phyloP scores from a whole-genome alignment of 2,113 vertebrate species.

The Todiramphus chloris region DNA sequence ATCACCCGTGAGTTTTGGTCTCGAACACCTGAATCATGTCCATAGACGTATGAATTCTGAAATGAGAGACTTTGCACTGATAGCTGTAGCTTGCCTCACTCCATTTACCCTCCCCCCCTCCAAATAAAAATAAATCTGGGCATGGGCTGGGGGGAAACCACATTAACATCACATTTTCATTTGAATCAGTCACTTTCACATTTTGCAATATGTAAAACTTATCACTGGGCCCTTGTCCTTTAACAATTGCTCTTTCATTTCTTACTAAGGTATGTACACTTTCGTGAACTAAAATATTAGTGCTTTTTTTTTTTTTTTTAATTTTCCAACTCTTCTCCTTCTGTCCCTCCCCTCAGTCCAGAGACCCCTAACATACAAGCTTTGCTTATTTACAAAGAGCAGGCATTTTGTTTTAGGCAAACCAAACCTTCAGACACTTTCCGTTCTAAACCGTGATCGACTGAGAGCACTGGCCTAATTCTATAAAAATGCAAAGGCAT shows the following conservation, averaged over 20 bases:
- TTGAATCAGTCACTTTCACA: not conserved
- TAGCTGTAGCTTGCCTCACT: slow-evolving; percentile 46
- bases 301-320: not conserved
- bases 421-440: not conserved
- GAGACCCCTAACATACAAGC: not conserved
- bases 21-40: not conserved
- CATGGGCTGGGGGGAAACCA: slow-evolving; percentile 45
- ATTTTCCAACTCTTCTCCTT: not conserved
- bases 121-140: not conserved
- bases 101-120: not conserved
- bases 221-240: slow-evolving; percentile 26
- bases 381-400: not conserved
- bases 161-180: slow-evolving; percentile 32
- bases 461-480: not conserved
- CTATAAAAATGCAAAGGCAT: not conserved
- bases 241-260: slow-evolving; percentile 69
- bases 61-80: not conserved
- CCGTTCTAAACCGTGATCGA: not conserved
- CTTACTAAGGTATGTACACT: slow-evolving; percentile 61
- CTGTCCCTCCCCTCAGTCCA: slow-evolving; percentile 36
- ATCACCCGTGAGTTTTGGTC: not conserved
- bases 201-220: slow-evolving; percentile 29
- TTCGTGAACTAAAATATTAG: slow-evolving; percentile 57
- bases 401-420: not conserved
- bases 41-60: not conserved